Evolutionary conservation across 35 echinoderm and acorn worm species (phyloP), one percentile per base, ranked within the genome.

Genomic region (Stichopus chloronotus): DNA sequence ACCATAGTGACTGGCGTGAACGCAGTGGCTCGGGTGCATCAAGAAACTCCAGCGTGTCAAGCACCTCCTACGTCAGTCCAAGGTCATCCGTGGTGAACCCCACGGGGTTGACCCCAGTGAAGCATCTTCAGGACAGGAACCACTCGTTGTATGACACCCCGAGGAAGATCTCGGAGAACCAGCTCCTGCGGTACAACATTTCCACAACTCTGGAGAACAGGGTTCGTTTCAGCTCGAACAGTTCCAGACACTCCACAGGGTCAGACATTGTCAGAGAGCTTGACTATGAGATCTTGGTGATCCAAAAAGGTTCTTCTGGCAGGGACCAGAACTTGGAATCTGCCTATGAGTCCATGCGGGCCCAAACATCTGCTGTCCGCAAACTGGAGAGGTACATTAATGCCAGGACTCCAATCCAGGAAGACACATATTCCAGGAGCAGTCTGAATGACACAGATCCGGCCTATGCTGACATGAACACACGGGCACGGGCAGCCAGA

Each of bases 151-250:
- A 89, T 61, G 52, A 72, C 52, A 30, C 61, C 30, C 87, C 87
- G 5, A 52, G 87, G 5, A 89, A 89, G 60, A 16, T 89, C 0
- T 21, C 59, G 7, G 87, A 71, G 57, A 61, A 65, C 7, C 59
- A 89, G 10, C 60, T 89, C 2, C 25, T 89, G 12, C 21, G 87
- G 43, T 89, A 89, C 87, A 89, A 89, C n/a, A 89, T 89, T 52
- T 63, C 57, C 4, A 52, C 59, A 14, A 89, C 57, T 43, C 59
- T 63, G 9, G 17, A 63, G 30, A 89, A 89, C 22, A 89, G 59
- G 57, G 87, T 89, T 8, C 21, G 87, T 11, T 89, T 89, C n/a
- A 85, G 55, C 23, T 20, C 82, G 1, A 53, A 56, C n/a, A 53
- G 55, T 10, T 20, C 82, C 3, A 57, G 82, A 19, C 17, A 58